Conservation (phyloP, 2,797 vertebrate genomes). For the Malurus splendens region DNA sequence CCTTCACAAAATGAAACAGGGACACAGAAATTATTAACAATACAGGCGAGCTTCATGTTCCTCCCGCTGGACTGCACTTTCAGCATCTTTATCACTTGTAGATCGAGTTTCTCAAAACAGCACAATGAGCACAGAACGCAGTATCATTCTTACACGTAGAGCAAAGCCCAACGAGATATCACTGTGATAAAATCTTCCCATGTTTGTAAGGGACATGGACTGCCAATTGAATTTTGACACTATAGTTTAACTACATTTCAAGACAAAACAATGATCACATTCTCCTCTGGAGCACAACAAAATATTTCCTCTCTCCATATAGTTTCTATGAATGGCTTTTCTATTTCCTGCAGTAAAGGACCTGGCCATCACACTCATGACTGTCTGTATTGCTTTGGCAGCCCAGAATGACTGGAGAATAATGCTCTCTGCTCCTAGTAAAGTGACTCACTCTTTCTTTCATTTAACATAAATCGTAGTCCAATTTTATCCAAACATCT, state of each 20-base stretch:
- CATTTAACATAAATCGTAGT: background rate
- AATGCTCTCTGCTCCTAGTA: background rate
- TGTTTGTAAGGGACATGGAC: background rate
- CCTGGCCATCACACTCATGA: background rate
- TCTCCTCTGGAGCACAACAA: background rate
- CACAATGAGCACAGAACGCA: fast-evolving
- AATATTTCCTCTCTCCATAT: background rate
- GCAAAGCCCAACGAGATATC: background rate
- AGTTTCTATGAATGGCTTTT: background rate
- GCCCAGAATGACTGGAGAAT: background rate
- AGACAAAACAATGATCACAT: background rate
- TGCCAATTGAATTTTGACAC: background rate
- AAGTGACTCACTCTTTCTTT: background rate
- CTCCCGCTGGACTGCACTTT: background rate
- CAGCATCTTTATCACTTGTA: background rate
- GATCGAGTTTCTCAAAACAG: background rate
- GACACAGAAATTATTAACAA: background rate
- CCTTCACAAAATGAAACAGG: background rate
- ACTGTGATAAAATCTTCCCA: background rate
- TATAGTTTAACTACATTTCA: background rate
- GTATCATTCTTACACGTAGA: fast-evolving
- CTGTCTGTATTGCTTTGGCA: background rate
- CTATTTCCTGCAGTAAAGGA: background rate
- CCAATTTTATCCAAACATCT: background rate
- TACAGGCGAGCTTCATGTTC: background rate